Base-by-base conservation (phyloP, 2,888 invertebrate species). In the Ramazzottius varieornatus region DNA sequence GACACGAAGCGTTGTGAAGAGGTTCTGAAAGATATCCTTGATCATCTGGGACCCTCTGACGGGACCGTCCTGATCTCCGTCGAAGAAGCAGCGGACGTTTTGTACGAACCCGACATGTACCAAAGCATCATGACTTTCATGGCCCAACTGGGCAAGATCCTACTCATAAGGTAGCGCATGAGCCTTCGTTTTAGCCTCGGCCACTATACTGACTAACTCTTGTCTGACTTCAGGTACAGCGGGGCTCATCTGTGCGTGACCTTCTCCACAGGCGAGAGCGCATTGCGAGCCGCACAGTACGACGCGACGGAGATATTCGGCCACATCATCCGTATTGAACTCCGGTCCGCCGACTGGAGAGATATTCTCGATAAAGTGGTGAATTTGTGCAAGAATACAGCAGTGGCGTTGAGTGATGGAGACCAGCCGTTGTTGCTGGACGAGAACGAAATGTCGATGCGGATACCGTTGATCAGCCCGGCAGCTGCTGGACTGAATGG, bases 41-140 rank as follows among this genome's bases (percentile, higher is more conserved):
- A 82, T 66, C 85, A 86, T 73, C 82, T 91, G 69, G 96, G 96
- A 0, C 96, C 96, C 2, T 89, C 91, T 0, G 94, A 98, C 78
- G 87, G 88, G 1, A 93, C 93, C 29, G 84, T 96, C 69, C 83
- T 94, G 64, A 83, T 94, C 8, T 72, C 74, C 79, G 80, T 73
- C 76, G 79, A 63, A 13, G 66, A 64, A 34, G 33, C 32, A 34
- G 24, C n/a, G 4, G 29, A 54, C 29, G 54, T 24, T 24, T 8
- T 54, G 8, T 64, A 64, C 73, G 8, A 69, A 65, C 2, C 70
- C 68, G 24, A 67, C 66, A 33, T 33, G 8, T 34, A 54, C 29
- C 13, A 29, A n/a, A 16, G 29, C 20, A 29, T 54, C 54, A 54
- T 29, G n/a, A 29, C 16, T 29, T 4, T 29, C 24, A 24, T 54